Base-by-base conservation (phyloP, 2,888 invertebrate species). In the Spilosoma lubricipeda region DNA sequence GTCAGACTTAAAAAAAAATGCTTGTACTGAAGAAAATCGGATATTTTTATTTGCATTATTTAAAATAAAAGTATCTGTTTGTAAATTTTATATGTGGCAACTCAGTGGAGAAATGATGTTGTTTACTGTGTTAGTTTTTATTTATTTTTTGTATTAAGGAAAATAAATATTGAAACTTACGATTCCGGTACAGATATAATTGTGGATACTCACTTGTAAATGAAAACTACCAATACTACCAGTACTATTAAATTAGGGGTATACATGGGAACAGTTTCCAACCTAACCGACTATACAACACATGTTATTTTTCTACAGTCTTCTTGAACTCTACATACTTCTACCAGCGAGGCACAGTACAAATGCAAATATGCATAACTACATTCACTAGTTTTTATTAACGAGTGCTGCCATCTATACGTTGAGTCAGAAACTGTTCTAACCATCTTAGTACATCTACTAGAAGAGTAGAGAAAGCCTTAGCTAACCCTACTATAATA, bases 121-220 rank as follows among this genome's bases (percentile, higher is more conserved):
- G 7, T 74, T 69, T 77, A 83, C 67, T 73, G 73, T 75, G 75
- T 82, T 82, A 77, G 82, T 84, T 84, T 63, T 66, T 77, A 81
- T 81, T 82, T 81, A 84, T 83, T 85, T 83, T 83, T 80, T 74
- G 72, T 82, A 73, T 68, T 27, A 65, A 66, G 72, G 76, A 83
- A 84, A 84, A 84, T 80, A 78, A 82, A 82, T 79, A 80, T 73
- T 80, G 36, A 77, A 80, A 84, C 84, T 79, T 36, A 65, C 66
- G 67, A 39, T 74, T 66, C 20, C 33, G 33, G 73, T 74, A 36
- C 69, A 67, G 39, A 77, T 52, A 74, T 65, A 15, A 5, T 56
- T 56, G 75, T 77, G 65, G 64, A 76, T 64, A 70, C 70, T 74
- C 70, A 71, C 30, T 71, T 67, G 27, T 64, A 67, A 27, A 33